Evolutionary conservation across 2,797 vertebrate species (phyloP).

Genomic region (Microctenopoma stevenorrisi): DNA sequence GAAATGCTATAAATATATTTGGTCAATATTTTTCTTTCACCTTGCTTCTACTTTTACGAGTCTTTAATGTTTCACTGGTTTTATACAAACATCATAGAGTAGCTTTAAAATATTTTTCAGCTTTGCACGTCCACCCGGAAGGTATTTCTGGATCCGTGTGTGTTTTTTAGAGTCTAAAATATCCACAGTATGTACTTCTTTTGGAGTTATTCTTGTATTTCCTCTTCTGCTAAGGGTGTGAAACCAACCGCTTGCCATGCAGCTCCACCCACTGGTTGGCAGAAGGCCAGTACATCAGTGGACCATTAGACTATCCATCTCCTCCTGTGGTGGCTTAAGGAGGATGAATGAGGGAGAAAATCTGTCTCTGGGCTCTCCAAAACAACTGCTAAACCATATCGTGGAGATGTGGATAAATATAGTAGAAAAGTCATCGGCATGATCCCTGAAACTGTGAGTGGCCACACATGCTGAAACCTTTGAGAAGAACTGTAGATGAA

Average conservation of each 20-base stretch:
- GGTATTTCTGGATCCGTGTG: conserved; percentile 17
- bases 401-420: conserved; percentile 12
- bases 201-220: conserved; percentile 61
- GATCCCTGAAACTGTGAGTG: conserved; percentile 40
- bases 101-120: conserved; percentile 33
- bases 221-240: conserved; percentile 63
- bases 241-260: conserved; percentile 61
- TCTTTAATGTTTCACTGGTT: conserved; percentile 20
- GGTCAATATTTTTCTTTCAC: neutral
- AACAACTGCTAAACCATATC: conserved; percentile 35
- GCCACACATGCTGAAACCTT: conserved; percentile 30
- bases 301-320: conserved; percentile 59
- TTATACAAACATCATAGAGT: conserved; percentile 17
- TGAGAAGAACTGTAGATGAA: conserved; percentile 24
- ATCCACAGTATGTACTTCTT: conserved; percentile 37
- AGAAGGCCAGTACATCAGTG: conserved; percentile 56
- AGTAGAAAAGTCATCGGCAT: conserved; percentile 24
- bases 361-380: conserved; percentile 39
- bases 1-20: conserved; percentile 10
- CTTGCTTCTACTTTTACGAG: neutral
- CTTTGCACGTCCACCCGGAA: conserved; percentile 17
- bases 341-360: conserved; percentile 43
- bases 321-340: conserved; percentile 27
- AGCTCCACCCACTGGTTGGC: conserved; percentile 69
- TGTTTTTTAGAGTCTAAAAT: conserved; percentile 43